phyloP scores from a whole-genome alignment of 1,140 invertebrate genomes.

The Physella acuta region DNA sequence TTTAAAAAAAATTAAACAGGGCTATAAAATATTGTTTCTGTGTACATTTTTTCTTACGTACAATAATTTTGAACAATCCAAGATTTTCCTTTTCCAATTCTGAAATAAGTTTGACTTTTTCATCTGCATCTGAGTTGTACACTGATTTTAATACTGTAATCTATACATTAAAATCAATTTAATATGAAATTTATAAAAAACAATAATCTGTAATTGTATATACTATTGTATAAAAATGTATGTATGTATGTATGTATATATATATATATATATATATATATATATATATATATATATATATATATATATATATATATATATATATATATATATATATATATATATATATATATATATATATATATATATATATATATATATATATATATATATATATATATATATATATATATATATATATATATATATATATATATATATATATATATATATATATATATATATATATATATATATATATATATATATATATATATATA shows the following conservation, averaged over 20 bases:
- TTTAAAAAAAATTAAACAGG: no score
- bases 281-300: constrained; percentile 5
- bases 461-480: constrained; percentile 5
- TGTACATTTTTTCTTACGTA: constrained; percentile 1
- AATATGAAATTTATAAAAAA: no score
- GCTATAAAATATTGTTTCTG: no score
- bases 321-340: constrained; percentile 5
- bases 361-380: constrained; percentile 5
- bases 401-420: no score
- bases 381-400: constrained; percentile 5
- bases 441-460: constrained; percentile 5
- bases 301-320: constrained; percentile 5
- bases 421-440: no score
- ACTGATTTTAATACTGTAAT: constrained; percentile 16
- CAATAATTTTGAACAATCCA: not conserved
- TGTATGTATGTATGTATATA: no score
- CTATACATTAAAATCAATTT: constrained; percentile 3
- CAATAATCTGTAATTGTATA: no score
- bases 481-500: constrained; percentile 5
- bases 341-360: constrained; percentile 5
- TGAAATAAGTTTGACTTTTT: constrained; percentile 12
- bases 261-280: no score
- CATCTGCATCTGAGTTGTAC: constrained; percentile 10
- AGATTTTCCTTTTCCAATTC: constrained; percentile 4
- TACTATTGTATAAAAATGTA: no score